Base-by-base conservation (phyloP, 1,140 invertebrate genomes). In the Trichogramma pretiosum region DNA sequence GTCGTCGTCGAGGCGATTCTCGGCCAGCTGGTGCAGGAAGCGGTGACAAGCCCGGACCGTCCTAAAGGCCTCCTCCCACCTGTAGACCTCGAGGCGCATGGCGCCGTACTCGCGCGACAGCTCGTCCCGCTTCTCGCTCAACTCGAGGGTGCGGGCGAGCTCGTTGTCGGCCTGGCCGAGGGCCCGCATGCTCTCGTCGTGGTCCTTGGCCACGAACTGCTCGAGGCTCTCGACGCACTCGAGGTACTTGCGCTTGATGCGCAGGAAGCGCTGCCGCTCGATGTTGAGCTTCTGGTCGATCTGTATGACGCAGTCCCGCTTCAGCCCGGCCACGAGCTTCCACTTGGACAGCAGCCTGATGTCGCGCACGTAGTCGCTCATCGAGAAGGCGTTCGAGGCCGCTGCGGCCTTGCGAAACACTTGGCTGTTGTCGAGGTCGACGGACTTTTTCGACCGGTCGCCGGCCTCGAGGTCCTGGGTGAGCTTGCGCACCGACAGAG, bases 21-120 rank as follows among this genome's bases (percentile, higher is more conserved):
- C 77, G 24, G 78, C 74, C 11, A 78, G 64, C 56, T 74, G 73
- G 56, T 74, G 75, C 17, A 83, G 62, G 63, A 83, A 83, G 53
- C 72, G 74, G 63, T 82, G 78, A 61, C 81, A 83, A 47, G 78
- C 76, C 55, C 80, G 70, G 30, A 76, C 73, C 39, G 74, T 76
- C 39, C 74, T 61, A 67, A 80, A 77, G 16, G 73, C 75, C 57
- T 83, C 80, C 50, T 79, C 76, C 36, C 76, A 74, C 21, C 73
- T 74, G 36, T 81, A 79, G 16, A 84, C 61, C 41, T 78, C 74
- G 1, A 78, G 70, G 48, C 74, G 75, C 4, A 79, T 50, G 18
- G 74, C 68, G 11, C 70, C 69, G 23, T 61, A 68, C 16, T 56
- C 57, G 1, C 58, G 57, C 0, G 51, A 59, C 17, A 72, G 55